Evolutionary conservation across 2,113 vertebrate species (phyloP), one percentile per base, ranked within the genome.

Genomic region (Phodopus roborovskii): DNA sequence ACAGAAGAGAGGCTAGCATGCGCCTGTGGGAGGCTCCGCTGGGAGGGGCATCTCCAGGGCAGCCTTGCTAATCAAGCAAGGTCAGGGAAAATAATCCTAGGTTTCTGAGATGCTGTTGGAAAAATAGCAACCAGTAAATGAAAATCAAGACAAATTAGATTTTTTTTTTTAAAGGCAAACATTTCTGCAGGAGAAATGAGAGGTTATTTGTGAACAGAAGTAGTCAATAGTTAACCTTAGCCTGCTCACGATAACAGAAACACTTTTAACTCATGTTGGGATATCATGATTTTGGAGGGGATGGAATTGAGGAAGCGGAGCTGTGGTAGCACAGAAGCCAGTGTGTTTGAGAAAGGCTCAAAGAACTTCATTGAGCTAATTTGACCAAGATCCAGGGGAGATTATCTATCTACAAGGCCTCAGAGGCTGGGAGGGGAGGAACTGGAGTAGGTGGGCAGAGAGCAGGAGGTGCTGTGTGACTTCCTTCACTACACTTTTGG

Each of bases 81-180:
- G 56, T 12, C 5, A 3, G 17, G 58, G 66, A 16, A 75, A 75
- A 58, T 0, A 56, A 1, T 6, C 73, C 3, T 20, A 15, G 13
- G 73, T 71, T 93, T 91, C 9, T 77, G 92, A 82, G 58, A 79
- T 4, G 45, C 66, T 70, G 68, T 85, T 39, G 42, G n/a, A 74
- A 86, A 78, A 20, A 68, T 3, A 56, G 39, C 62, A 78, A 36
- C 28, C 42, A 45, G n/a, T 26, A 89, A 42, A 45, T 8, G 33
- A 60, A 82, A 88, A 86, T 89, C n/a, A 64, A 82, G 39, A 39
- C 62, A 86, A 86, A 68, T 50, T 33, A 86, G 42, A 26, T 64
- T 62, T 58, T 56, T 53, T 81, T 79, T 33, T 62, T 42, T 42
- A 26, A 74, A 91, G 70, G 88, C 26, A 83, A 73, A 79, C 45